These are phyloP conservation scores for Brachyrhaphis roseni DNA, from an alignment of 2,797 vertebrate species.

Conservation along the genomic window DNA sequence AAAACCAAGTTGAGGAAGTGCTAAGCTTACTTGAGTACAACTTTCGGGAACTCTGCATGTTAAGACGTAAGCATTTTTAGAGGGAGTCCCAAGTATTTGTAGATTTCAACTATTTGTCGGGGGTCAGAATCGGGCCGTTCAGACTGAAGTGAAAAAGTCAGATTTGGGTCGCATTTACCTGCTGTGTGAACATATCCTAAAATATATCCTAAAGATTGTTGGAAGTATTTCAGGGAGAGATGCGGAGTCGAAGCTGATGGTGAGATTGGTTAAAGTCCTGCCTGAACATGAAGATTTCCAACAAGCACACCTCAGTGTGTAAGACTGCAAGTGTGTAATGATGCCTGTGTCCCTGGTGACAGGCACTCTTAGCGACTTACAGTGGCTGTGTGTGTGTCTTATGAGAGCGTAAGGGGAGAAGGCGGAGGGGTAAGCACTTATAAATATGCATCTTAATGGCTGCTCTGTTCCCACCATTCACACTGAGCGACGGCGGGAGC, in stretches of 20 bases:
- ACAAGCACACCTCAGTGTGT: conserved; percentile 47
- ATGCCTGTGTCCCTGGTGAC: conserved; percentile 63
- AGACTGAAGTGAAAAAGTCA: background rate
- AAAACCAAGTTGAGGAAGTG: too few species aligned
- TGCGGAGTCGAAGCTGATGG: conserved; percentile 7
- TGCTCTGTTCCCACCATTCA: conserved; percentile 79
- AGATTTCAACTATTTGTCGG: background rate
- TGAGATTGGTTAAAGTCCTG: conserved; percentile 28
- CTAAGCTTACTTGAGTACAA: too few species aligned
- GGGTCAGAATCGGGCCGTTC: background rate
- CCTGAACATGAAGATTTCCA: conserved; percentile 40
- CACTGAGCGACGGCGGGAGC: conserved; percentile 59
- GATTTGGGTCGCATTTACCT: too few species aligned
- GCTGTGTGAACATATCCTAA: background rate
- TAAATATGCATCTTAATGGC: conserved; percentile 80
- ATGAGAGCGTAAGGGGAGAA: conserved; percentile 54
- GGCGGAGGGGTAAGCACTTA: conserved; percentile 49
- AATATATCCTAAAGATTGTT: background rate
- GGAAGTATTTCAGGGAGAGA: conserved; percentile 2
- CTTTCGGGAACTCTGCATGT: too few species aligned
- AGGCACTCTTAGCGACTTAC: conserved; percentile 69
- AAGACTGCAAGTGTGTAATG: conserved; percentile 39
- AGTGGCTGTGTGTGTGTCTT: conserved; percentile 61
- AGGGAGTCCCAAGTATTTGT: background rate
- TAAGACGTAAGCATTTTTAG: background rate